A percentile compares a stretch with the other conserved stretches of the same genome.
phyloP scores from a whole-genome alignment of 2,888 invertebrate genomes.

The Prosopocoilus inquinatus region DNA sequence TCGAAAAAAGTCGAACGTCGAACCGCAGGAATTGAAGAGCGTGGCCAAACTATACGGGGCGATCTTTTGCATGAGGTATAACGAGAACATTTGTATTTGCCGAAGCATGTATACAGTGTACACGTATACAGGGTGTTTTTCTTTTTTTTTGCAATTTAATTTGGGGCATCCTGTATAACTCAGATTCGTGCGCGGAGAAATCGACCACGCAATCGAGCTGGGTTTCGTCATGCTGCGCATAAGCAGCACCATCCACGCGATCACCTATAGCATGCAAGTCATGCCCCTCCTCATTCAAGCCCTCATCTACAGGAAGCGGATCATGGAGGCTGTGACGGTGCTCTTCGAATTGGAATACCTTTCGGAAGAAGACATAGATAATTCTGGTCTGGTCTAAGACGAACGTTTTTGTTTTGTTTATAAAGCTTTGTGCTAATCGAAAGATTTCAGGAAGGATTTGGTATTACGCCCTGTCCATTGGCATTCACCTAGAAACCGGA shows the following conservation, averaged over 20 bases:
- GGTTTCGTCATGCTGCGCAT: slow-evolving; percentile 47
- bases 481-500: slow-evolving; percentile 61
- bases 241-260: slow-evolving; percentile 42
- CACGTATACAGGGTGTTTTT: slow-evolving; percentile 10
- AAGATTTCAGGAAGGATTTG: slow-evolving; percentile 53
- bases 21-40: slow-evolving; percentile 50
- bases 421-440: neutral
- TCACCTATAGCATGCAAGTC: slow-evolving; percentile 38
- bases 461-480: slow-evolving; percentile 60
- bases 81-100: no score
- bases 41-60: slow-evolving; percentile 49
- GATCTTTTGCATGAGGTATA: slow-evolving; percentile 49
- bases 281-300: slow-evolving; percentile 47
- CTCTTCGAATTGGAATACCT: slow-evolving; percentile 47
- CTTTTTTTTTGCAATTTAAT: slow-evolving; percentile 1
- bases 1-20: slow-evolving; percentile 43
- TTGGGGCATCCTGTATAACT: slow-evolving; percentile 3
- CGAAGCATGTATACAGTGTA: no score
- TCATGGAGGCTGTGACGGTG: slow-evolving; percentile 48
- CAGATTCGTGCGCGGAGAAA: slow-evolving; percentile 42
- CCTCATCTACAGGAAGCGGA: slow-evolving; percentile 43
- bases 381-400: slow-evolving; percentile 29
- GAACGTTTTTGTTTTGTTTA: neutral
- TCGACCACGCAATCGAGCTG: slow-evolving; percentile 44
- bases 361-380: slow-evolving; percentile 36